phyloP scores from a whole-genome alignment of 2,888 invertebrate species.

The Zhuqinia jingwanae region DNA sequence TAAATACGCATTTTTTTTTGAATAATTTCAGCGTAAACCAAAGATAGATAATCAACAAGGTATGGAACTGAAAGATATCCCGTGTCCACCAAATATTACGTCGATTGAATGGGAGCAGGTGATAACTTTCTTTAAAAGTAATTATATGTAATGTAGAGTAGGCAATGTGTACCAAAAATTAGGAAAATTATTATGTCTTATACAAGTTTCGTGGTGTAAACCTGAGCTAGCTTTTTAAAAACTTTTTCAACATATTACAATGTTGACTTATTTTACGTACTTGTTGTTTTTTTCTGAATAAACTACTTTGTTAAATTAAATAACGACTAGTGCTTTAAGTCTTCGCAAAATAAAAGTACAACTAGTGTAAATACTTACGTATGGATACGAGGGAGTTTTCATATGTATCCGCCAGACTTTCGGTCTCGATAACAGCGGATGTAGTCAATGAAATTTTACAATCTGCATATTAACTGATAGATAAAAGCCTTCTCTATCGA shows the following conservation, averaged over 20 bases:
- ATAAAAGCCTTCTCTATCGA: no score
- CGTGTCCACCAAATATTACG: slow-evolving; percentile 55
- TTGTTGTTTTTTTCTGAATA: background rate
- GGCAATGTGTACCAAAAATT: slow-evolving; percentile 2
- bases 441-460: no score
- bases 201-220: background rate
- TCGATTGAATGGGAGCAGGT: slow-evolving; percentile 55
- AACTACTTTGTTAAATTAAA: slow-evolving; percentile 15
- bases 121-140: slow-evolving; percentile 53
- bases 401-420: no score
- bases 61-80: slow-evolving; percentile 52
- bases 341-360: slow-evolving; percentile 28
- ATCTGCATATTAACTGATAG: no score
- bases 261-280: slow-evolving; percentile 35
- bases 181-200: slow-evolving; percentile 7
- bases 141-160: slow-evolving; percentile 28
- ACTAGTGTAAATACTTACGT: slow-evolving; percentile 32
- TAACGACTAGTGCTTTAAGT: slow-evolving; percentile 48
- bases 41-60: slow-evolving; percentile 63
- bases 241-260: slow-evolving; percentile 1
- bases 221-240: slow-evolving; percentile 31
- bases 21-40: slow-evolving; percentile 62
- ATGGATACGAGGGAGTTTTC: no score
- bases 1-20: background rate
- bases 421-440: no score